Evolutionary conservation across 2,797 vertebrate genomes (phyloP).

Genomic region (Apogon hyalosoma): DNA sequence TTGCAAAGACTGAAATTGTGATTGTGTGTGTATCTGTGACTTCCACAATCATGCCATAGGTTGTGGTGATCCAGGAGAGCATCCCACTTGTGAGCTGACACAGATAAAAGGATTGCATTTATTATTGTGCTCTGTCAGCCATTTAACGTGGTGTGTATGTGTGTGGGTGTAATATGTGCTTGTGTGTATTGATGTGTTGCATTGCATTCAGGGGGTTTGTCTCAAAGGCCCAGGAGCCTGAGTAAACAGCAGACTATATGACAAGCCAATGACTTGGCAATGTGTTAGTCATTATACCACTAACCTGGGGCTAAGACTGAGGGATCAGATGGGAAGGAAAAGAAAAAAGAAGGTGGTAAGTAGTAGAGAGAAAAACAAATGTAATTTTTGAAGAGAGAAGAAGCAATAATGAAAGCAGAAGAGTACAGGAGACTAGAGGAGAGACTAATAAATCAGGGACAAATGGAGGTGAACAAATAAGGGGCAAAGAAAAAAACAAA

Average conservation of each 20-base stretch:
- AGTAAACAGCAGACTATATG: slow-evolving; percentile 31
- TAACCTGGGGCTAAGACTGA: slow-evolving; percentile 9
- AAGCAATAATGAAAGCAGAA: background rate
- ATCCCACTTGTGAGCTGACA: background rate
- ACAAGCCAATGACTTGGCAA: slow-evolving; percentile 23
- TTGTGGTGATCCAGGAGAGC: slow-evolving; percentile 1
- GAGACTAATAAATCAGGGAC: slow-evolving; percentile 1
- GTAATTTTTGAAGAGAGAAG: background rate
- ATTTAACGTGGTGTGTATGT: slow-evolving; percentile 2
- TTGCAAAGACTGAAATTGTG: no score
- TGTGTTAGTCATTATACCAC: slow-evolving; percentile 27
- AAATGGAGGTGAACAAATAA: slow-evolving; percentile 33
- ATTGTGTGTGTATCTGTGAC: background rate
- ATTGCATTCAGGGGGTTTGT: background rate
- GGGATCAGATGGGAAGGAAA: background rate
- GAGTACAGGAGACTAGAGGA: background rate
- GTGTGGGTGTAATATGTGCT: slow-evolving; percentile 15
- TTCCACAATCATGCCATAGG: slow-evolving; percentile 11
- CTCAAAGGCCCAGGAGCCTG: slow-evolving; percentile 1
- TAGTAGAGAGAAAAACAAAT: slow-evolving; percentile 2
- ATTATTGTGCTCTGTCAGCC: background rate
- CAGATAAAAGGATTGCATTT: slow-evolving; percentile 5
- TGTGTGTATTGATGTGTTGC: background rate
- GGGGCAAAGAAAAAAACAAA: background rate
- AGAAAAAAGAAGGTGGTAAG: slow-evolving; percentile 1